phyloP scores from a whole-genome alignment of 2,797 vertebrate genomes.

The Channa striata region DNA sequence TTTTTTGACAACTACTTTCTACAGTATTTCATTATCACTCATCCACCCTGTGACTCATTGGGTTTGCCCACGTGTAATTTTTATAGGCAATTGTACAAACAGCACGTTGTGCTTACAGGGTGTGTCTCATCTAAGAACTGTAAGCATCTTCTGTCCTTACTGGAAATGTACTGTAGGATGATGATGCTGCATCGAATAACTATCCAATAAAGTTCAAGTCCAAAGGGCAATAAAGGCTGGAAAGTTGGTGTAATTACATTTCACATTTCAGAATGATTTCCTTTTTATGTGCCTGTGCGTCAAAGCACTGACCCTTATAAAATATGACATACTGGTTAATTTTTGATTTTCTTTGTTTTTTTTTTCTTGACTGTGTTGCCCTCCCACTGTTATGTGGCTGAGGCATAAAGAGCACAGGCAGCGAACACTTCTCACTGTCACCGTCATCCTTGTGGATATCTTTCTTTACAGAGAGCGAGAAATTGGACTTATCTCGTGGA shows the following conservation, averaged over 20 bases:
- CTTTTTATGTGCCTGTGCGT: conserved; percentile 54
- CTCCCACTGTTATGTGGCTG: conserved; percentile 21
- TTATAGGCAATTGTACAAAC: neutral
- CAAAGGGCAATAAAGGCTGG: conserved; percentile 65
- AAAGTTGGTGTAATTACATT: conserved; percentile 64
- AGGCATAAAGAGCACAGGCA: conserved; percentile 64
- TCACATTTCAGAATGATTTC: conserved; percentile 63
- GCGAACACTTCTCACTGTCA: conserved; percentile 7
- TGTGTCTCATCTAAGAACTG: conserved; percentile 3
- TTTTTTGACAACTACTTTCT: conserved; percentile 1
- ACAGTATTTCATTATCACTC: neutral
- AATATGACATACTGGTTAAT: conserved; percentile 77
- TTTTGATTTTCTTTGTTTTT: conserved; percentile 68
- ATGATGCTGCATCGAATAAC: conserved; percentile 48
- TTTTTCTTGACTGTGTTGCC: conserved; percentile 8
- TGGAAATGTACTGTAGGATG: conserved; percentile 1
- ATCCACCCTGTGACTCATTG: neutral
- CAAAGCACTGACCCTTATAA: conserved; percentile 85
- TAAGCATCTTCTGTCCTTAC: conserved; percentile 28
- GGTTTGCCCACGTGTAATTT: neutral
- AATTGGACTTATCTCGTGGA: conserved; percentile 1
- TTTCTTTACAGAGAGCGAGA: neutral
- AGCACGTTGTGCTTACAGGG: neutral
- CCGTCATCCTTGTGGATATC: conserved; percentile 13
- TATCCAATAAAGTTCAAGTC: conserved; percentile 79